Evolutionary conservation across 2,888 invertebrate species (phyloP).

Genomic region (Lasiommata megera): DNA sequence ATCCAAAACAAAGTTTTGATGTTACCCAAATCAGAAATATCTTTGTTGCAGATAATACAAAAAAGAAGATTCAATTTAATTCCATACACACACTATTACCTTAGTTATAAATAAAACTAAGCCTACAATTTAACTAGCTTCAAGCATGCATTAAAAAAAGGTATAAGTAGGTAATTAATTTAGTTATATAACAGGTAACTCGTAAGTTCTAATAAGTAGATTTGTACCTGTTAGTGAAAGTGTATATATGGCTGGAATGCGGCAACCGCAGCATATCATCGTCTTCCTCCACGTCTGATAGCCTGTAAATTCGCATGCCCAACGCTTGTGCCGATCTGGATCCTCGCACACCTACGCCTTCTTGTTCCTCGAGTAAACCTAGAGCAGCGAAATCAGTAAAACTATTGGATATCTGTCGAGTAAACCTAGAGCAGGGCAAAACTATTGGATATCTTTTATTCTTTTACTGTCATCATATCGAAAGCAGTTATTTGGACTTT

Average conservation of each 20-base stretch:
- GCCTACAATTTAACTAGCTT: slow-evolving; percentile 10
- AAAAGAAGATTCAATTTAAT: not conserved
- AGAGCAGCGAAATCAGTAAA: not conserved
- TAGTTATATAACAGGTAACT: not conserved
- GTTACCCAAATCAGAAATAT: too few relatives aligned
- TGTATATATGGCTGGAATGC: slow-evolving; percentile 89
- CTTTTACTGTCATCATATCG: too few relatives aligned
- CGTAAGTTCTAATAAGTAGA: too few relatives aligned
- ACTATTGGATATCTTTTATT: too few relatives aligned
- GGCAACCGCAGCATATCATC: slow-evolving; percentile 89
- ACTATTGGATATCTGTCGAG: not conserved
- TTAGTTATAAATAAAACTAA: slow-evolving; percentile 5
- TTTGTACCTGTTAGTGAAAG: slow-evolving; percentile 87
- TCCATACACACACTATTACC: not conserved
- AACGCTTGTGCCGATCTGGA: slow-evolving; percentile 87
- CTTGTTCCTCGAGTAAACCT: slow-evolving; percentile 91
- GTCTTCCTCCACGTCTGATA: slow-evolving; percentile 89
- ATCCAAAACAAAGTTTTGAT: too few relatives aligned
- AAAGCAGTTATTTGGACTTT: too few relatives aligned
- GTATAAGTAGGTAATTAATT: not conserved
- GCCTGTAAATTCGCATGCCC: slow-evolving; percentile 84
- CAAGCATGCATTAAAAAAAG: slow-evolving; percentile 18
- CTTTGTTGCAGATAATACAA: not conserved
- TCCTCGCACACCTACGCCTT: slow-evolving; percentile 93
- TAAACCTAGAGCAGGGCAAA: too few relatives aligned